Conservation (phyloP, 2,113 vertebrate species). For the Protobothrops mucrosquamatus region DNA sequence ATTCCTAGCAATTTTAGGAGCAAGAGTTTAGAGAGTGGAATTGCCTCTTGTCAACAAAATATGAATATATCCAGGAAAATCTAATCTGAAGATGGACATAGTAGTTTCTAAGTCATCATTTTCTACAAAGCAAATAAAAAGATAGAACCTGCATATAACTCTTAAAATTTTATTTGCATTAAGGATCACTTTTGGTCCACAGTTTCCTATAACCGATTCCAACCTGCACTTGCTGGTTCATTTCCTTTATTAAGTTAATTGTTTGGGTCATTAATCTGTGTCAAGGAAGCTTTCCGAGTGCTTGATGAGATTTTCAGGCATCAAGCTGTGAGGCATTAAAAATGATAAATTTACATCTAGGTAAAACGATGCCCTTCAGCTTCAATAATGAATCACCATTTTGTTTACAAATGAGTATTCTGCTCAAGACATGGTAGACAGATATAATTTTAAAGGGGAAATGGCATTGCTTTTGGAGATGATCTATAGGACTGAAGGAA, state of each 20-base stretch:
- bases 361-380: slow-evolving; percentile 72
- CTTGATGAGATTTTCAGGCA: slow-evolving; percentile 63
- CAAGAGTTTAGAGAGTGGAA: background rate
- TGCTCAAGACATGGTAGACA: slow-evolving; percentile 37
- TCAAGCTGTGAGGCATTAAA: slow-evolving; percentile 73
- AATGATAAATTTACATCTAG: slow-evolving; percentile 75
- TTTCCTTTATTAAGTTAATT: slow-evolving; percentile 70
- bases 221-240: slow-evolving; percentile 51
- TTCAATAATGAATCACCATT: slow-evolving; percentile 70
- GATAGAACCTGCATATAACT: background rate
- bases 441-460: slow-evolving; percentile 46
- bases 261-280: slow-evolving; percentile 68
- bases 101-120: slow-evolving; percentile 28
- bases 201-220: slow-evolving; percentile 26
- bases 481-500: slow-evolving; percentile 49
- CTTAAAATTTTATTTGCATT: slow-evolving; percentile 34
- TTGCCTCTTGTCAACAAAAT: slow-evolving; percentile 7
- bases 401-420: slow-evolving; percentile 69
- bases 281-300: slow-evolving; percentile 66
- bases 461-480: slow-evolving; percentile 55
- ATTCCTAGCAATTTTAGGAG: background rate
- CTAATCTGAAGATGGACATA: slow-evolving; percentile 24
- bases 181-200: slow-evolving; percentile 16
- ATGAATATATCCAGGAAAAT: slow-evolving; percentile 1
- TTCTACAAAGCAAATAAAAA: slow-evolving; percentile 34